Conservation (phyloP, 1,140 invertebrate species). For the Tetramorium alpestre region DNA sequence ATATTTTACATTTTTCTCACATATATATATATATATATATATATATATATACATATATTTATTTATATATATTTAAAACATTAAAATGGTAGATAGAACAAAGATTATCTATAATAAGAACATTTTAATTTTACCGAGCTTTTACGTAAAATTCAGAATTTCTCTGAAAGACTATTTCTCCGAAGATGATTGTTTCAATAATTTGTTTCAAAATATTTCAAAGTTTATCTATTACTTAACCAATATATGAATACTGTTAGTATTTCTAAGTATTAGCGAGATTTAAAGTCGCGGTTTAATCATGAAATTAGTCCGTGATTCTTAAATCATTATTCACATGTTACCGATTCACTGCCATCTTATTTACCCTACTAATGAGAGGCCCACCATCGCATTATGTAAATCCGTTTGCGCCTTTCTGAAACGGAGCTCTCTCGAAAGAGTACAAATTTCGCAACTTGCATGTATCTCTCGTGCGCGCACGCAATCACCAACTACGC, state of each 20-base stretch:
- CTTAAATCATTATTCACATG: not conserved
- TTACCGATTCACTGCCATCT: not conserved
- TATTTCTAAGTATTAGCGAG: not conserved
- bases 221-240: not conserved
- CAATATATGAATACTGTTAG: not conserved
- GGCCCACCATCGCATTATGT: constrained; percentile 15
- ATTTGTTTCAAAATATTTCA: not conserved
- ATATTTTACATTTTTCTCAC: not conserved
- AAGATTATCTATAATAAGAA: not conserved
- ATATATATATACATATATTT: not conserved
- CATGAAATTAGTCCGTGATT: constrained; percentile 1
- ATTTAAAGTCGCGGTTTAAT: not conserved
- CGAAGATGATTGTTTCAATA: not conserved
- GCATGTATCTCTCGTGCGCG: constrained; percentile 37
- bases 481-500: constrained; percentile 36
- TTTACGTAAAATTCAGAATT: not conserved
- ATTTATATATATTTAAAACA: not conserved
- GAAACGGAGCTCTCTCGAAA: constrained; percentile 36
- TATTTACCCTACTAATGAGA: constrained; percentile 29
- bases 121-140: not conserved
- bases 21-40: not conserved
- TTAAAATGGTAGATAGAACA: not conserved
- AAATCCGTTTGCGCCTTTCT: constrained; percentile 30
- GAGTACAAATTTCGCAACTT: constrained; percentile 39
- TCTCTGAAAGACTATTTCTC: not conserved